Evolutionary conservation across 2,113 vertebrate genomes (phyloP).

Genomic region (Uria lomvia): DNA sequence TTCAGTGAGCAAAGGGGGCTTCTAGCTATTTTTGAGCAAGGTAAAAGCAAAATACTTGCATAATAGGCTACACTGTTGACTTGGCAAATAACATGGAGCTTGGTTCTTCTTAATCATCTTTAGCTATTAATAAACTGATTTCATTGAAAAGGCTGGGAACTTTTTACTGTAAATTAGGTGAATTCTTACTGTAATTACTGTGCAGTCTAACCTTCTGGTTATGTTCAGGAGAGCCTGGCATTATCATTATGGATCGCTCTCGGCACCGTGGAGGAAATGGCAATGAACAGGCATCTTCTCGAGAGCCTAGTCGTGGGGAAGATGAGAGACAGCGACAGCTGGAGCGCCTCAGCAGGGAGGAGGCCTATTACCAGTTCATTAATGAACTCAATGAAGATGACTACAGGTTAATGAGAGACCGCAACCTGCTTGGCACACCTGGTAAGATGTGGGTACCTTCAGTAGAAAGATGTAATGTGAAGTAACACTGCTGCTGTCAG

Average conservation of each 20-base stretch:
- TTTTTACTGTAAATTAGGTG: not conserved
- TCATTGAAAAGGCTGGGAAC: not conserved
- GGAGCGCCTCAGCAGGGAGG: slow-evolving; percentile 91
- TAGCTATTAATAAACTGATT: slow-evolving; percentile 10
- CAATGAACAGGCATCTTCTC: slow-evolving; percentile 28
- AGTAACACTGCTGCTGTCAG: not conserved
- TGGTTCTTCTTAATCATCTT: not conserved
- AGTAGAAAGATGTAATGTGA: not conserved
- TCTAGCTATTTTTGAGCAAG: not conserved
- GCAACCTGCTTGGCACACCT: slow-evolving; percentile 91
- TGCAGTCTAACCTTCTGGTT: not conserved
- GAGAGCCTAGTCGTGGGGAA: slow-evolving; percentile 2
- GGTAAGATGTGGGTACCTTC: slow-evolving; percentile 71
- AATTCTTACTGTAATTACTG: not conserved
- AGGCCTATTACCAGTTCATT: slow-evolving; percentile 97
- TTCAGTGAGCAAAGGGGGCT: not conserved
- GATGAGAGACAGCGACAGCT: slow-evolving; percentile 87
- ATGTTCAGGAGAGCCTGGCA: slow-evolving; percentile 20
- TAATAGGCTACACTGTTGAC: not conserved
- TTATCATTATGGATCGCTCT: slow-evolving; percentile 65
- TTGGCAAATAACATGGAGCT: not conserved
- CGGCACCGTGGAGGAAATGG: slow-evolving; percentile 28
- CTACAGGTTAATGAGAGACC: slow-evolving; percentile 94
- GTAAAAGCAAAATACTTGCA: not conserved
- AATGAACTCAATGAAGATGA: slow-evolving; percentile 92